Base-by-base conservation (phyloP, 1,140 invertebrate genomes). In the Acromyrmex echinatior region DNA sequence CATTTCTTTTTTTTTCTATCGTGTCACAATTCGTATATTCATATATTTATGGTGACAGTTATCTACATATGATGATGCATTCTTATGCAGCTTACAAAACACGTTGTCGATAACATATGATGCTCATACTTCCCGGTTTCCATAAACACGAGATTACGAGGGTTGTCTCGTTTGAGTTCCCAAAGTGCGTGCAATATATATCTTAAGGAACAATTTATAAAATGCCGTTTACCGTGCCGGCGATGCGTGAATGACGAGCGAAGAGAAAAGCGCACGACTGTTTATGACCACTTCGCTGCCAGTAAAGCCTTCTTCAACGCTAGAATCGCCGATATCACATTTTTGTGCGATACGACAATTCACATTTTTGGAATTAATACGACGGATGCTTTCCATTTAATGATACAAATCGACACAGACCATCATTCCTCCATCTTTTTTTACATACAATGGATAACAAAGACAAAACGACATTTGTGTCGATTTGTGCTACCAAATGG, bases 31-130 rank as follows among this genome's bases (percentile, higher is more conserved):
- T 58, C 51, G 16, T 58, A 56, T 58, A 58, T 81, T 45, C 31
- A 12, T 70, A 68, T 58, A 81, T 81, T 81, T 70, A 58, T 45
- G 21, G 31, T 71, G 79, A 71, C 66, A 49, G 56, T 81, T 81
- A 81, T 81, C 79, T 81, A 81, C 79, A 81, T 14, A 70, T 71
- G 49, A 81, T 35, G 35, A 71, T 45, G 78, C 63, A 80, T 45
- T 14, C 16, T 65, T 71, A 65, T 70, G 45, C 35, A 53, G 39
- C 31, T 51, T 70, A 70, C 5, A 70, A 79, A 79, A 79, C 45
- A 49, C 10, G 16, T 51, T 49, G 39, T 45, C 21, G 14, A 51
- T 28, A 58, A 71, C 25, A 58, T 56, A 45, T 9, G 9, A 49
- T 16, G 53, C 21, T 58, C 35, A 2, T 56, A 25, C 35, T 25